A percentile compares a stretch with the other conserved stretches of the same genome.
These are phyloP conservation scores for Danio albolineatus DNA, from an alignment of 2,797 vertebrate species.

Conservation along the genomic window DNA sequence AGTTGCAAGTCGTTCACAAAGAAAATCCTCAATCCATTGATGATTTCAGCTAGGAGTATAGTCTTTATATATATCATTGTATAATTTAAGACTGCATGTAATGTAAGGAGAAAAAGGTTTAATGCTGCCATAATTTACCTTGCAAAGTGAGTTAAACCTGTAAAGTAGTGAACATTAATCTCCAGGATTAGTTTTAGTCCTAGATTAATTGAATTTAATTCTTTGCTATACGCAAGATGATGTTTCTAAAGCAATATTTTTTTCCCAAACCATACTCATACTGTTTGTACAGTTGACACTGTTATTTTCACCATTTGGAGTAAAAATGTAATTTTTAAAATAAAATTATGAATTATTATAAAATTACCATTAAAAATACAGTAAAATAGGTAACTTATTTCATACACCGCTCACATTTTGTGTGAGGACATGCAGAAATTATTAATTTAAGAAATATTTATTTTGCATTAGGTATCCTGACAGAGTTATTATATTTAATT, in stretches of 20 bases:
- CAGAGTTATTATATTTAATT: no score
- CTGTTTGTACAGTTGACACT: neutral
- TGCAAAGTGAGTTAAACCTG: neutral
- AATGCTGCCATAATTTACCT: neutral
- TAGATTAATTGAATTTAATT: conserved; percentile 23
- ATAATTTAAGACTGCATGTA: no score
- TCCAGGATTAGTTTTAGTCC: conserved; percentile 33
- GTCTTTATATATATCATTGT: no score
- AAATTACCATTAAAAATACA: neutral
- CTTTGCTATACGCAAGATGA: conserved; percentile 1
- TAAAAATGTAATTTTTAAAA: no score
- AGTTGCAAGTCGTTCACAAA: neutral
- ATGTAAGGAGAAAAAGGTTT: neutral
- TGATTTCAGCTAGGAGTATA: neutral
- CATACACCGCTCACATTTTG: neutral
- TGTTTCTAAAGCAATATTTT: neutral
- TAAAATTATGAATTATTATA: neutral
- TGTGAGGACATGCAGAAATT: no score
- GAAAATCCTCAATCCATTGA: neutral
- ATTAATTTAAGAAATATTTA: no score
- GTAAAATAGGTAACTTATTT: neutral
- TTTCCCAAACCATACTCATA: neutral
- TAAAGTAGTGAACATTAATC: neutral
- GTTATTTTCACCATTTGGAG: neutral
- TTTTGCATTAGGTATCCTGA: no score